These are phyloP conservation scores for Podargus strigoides DNA, from an alignment of 2,797 vertebrate species.

Conservation along the genomic window DNA sequence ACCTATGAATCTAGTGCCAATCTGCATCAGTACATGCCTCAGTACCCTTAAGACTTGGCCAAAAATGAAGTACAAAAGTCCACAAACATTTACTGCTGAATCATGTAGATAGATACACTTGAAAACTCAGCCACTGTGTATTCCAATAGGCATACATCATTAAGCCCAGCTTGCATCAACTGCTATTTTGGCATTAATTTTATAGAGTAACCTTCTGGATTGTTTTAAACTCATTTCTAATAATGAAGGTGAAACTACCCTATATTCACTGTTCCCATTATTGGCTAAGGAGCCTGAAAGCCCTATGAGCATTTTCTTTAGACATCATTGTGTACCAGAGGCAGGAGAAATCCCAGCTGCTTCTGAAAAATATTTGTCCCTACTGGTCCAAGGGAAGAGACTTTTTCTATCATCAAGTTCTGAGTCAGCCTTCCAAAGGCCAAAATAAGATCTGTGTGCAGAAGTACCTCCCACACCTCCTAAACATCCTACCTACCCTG, in stretches of 20 bases:
- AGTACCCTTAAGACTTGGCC: background rate
- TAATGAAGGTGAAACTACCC: background rate
- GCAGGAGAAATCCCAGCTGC: background rate
- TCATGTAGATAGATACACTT: background rate
- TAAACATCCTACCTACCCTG: background rate
- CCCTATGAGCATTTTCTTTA: background rate
- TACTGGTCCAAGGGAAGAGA: background rate
- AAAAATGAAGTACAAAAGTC: background rate
- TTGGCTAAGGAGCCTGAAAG: background rate
- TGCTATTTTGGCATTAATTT: background rate
- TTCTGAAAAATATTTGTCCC: background rate
- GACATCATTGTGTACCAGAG: background rate
- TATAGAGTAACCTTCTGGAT: conserved; percentile 6
- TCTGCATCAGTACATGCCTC: background rate
- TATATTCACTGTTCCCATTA: background rate
- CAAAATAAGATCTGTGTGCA: background rate
- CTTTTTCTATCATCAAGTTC: background rate
- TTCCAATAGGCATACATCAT: background rate
- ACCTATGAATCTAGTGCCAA: background rate
- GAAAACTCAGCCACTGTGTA: background rate
- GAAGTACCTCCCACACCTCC: background rate
- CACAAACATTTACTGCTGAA: background rate
- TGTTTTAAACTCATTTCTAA: background rate
- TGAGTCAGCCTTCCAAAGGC: background rate
- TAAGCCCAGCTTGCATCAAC: background rate